A percentile compares a stretch with the other conserved stretches of the same genome.
phyloP scores from a whole-genome alignment of 23 tunicate genomes.

The Trididemnum miniatum region DNA sequence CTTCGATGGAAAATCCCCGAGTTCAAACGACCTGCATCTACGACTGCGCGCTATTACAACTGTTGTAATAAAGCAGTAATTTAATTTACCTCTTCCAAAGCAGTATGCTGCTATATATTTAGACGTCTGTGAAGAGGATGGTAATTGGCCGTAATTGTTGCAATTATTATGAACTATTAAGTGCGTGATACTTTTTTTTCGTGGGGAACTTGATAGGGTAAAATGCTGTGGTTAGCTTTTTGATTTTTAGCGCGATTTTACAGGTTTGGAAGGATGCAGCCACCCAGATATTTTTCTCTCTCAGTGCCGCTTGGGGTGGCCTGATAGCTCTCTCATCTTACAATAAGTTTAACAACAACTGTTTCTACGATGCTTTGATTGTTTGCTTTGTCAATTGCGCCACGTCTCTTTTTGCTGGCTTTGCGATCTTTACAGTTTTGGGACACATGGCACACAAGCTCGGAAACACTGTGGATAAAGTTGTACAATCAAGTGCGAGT shows the following conservation, averaged over 20 bases:
- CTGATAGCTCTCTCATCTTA: slow-evolving; percentile 85
- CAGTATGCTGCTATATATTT: too few species aligned
- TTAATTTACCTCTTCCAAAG: too few species aligned
- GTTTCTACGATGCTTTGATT: slow-evolving; percentile 66
- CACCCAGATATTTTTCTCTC: slow-evolving; percentile 93
- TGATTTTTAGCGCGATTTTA: background rate
- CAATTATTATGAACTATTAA: too few species aligned
- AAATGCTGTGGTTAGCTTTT: background rate
- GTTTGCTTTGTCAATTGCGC: slow-evolving; percentile 80
- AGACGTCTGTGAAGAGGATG: too few species aligned
- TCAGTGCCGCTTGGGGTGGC: slow-evolving; percentile 98
- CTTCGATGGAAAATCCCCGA: too few species aligned
- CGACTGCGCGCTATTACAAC: too few species aligned
- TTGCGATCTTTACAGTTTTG: slow-evolving; percentile 89
- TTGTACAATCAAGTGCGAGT: slow-evolving; percentile 60
- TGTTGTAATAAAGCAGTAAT: too few species aligned
- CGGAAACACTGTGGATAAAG: slow-evolving; percentile 72
- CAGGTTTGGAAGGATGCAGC: slow-evolving; percentile 98
- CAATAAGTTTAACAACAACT: slow-evolving; percentile 93
- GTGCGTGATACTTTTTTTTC: too few species aligned
- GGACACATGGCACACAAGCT: slow-evolving; percentile 88
- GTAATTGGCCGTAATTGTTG: too few species aligned
- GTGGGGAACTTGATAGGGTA: background rate
- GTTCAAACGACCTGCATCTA: too few species aligned
- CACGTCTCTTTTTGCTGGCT: slow-evolving; percentile 96